Base-by-base conservation (phyloP, 1,140 invertebrate genomes). In the Agrypnia vestita region DNA sequence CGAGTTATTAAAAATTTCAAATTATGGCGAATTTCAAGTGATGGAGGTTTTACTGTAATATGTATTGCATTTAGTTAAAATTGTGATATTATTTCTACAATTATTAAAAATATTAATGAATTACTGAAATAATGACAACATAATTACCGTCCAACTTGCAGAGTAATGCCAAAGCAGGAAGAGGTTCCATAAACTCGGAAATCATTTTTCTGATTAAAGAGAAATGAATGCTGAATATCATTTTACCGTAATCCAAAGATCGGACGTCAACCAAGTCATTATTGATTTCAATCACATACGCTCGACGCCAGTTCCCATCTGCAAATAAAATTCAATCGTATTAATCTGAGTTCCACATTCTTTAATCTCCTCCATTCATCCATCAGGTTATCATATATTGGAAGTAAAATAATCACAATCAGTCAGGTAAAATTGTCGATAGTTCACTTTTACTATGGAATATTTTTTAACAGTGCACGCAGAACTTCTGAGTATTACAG, bases 101-200 rank as follows among this genome's bases (percentile, higher is more conserved):
- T n/a, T n/a, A n/a, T n/a, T n/a, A n/a, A n/a, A n/a, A n/a, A n/a
- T n/a, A n/a, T n/a, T n/a, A n/a, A n/a, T n/a, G n/a, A n/a, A n/a
- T n/a, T n/a, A n/a, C n/a, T n/a, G n/a, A 17, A n/a, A 17, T 17
- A 56, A 17, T 17, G n/a, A 56, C 21, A 13, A 35, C 13, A 15
- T n/a, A 67, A 44, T 67, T 67, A 67, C 62, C 62, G 15, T 67
- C 12, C n/a, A 67, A 15, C 44, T 11, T 43, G 62, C 62, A 67
- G 12, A 67, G 43, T n/a, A 35, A 9, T 25, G 62, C 12, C n/a
- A 67, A 10, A 11, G 62, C 62, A 17, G 25, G 62, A 9, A 47
- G 62, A 15, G 35, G 43, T 11, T 25, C 35, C 62, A 67, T n/a
- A 67, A 44, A 67, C 17, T 67, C 62, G 9, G 15, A 17, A 43